These are phyloP conservation scores for Physella acuta DNA, from an alignment of 1,140 invertebrate species.

Conservation along the genomic window DNA sequence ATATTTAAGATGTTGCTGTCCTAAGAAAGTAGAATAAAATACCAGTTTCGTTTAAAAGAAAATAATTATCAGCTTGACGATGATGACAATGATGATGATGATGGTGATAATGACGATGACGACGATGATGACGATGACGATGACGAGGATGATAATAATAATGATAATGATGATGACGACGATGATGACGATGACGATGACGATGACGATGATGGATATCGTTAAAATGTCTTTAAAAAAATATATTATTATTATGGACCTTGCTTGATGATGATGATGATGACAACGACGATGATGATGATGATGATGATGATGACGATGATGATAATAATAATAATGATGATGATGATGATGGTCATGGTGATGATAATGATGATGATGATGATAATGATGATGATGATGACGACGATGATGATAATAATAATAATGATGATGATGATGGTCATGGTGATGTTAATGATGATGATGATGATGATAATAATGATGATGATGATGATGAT, in stretches of 20 bases:
- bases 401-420: not conserved
- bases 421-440: not conserved
- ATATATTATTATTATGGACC: too few species aligned
- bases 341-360: not conserved
- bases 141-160: not conserved
- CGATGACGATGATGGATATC: not conserved
- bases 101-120: not conserved
- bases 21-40: not conserved
- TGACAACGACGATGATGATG: not conserved
- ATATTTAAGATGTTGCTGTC: not conserved
- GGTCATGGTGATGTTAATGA: not conserved
- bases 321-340: not conserved
- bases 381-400: not conserved
- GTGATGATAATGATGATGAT: not conserved
- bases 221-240: not conserved
- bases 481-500: not conserved
- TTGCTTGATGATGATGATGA: not conserved
- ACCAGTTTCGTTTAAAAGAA: too few species aligned
- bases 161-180: not conserved
- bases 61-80: not conserved
- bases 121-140: not conserved
- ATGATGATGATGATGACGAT: not conserved
- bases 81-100: not conserved
- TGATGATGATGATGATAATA: not conserved
- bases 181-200: not conserved